Conservation (phyloP, 1,140 invertebrate genomes). For the Thaumetopoea pityocampa region DNA sequence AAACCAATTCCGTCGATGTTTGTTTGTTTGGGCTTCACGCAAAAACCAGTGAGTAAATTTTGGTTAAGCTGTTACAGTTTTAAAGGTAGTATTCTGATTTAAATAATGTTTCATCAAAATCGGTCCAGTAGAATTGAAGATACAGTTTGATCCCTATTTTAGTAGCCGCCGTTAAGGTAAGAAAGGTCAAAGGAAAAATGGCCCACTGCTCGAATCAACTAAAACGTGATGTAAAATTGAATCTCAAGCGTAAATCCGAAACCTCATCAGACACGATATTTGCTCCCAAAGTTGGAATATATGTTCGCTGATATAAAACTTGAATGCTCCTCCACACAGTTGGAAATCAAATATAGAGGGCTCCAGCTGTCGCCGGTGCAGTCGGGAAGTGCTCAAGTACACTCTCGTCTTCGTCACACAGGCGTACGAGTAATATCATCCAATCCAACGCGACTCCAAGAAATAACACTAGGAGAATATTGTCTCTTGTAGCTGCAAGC, state of each 20-base stretch:
- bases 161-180: no score
- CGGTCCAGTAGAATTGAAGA: no score
- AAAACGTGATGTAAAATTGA: conserved; percentile 11
- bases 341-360: conserved; percentile 56
- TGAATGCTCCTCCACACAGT: conserved; percentile 33
- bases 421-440: conserved; percentile 37
- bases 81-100: no score
- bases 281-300: conserved; percentile 23
- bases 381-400: conserved; percentile 36
- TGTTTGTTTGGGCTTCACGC: no score
- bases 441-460: conserved; percentile 24
- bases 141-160: no score
- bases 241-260: conserved; percentile 16
- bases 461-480: conserved; percentile 29
- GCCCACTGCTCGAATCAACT: no score
- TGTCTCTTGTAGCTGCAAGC: conserved; percentile 1
- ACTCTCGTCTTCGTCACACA: conserved; percentile 39
- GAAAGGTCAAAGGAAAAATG: no score
- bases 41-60: no score
- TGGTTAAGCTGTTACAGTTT: no score
- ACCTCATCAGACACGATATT: conserved; percentile 25
- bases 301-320: conserved; percentile 30
- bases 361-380: conserved; percentile 49
- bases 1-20: no score
- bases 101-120: no score